A percentile compares a stretch with the other conserved stretches of the same genome.
phyloP scores from a whole-genome alignment of 1,140 invertebrate genomes.

The Anastrepha obliqua region DNA sequence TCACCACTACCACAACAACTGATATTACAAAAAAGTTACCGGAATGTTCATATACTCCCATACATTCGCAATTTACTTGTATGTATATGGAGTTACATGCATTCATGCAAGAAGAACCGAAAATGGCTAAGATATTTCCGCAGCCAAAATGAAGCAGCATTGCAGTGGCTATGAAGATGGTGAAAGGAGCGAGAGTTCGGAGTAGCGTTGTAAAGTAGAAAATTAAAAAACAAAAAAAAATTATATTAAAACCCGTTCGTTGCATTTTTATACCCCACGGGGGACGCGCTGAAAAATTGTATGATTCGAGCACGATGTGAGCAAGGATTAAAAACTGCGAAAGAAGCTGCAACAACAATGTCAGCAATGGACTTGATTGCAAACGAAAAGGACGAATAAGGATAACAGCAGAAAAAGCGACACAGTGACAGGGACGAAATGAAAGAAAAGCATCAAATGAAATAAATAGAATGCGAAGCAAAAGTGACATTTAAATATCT shows the following conservation, averaged over 20 bases:
- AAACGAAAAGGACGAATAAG: neutral
- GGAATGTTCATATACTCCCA: neutral
- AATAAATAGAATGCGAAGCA: slow-evolving; percentile 45
- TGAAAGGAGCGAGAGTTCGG: neutral
- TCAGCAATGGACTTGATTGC: neutral
- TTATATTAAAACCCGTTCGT: slow-evolving; percentile 4
- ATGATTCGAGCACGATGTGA: neutral
- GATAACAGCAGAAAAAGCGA: slow-evolving; percentile 46
- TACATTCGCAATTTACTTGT: neutral
- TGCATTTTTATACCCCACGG: slow-evolving; percentile 3
- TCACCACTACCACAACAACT: neutral
- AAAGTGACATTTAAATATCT: slow-evolving; percentile 60
- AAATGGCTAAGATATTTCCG: slow-evolving; percentile 36
- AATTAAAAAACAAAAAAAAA: slow-evolving; percentile 16
- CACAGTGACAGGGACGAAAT: slow-evolving; percentile 57
- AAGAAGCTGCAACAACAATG: neutral
- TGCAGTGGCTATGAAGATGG: neutral
- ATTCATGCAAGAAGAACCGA: neutral
- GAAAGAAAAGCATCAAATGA: slow-evolving; percentile 24
- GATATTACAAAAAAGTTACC: neutral
- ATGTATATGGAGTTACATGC: neutral
- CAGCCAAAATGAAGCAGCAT: neutral
- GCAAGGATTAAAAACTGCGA: neutral
- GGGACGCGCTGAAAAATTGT: slow-evolving; percentile 38
- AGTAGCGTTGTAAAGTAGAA: neutral